Base-by-base conservation (phyloP, 2,888 invertebrate genomes). In the Heliconius hortense region DNA sequence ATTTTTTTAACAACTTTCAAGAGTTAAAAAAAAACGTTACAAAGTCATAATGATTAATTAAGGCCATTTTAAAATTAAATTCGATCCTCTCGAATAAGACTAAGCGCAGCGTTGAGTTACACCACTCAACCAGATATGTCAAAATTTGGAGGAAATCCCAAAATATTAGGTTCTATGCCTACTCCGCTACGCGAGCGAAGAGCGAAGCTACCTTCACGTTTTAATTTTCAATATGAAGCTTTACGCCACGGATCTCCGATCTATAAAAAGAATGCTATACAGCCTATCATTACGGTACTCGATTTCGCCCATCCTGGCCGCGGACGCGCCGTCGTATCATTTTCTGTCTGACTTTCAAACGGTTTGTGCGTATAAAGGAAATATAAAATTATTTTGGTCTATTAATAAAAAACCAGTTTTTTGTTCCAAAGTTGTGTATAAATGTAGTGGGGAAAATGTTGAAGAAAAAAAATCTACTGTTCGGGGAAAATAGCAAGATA, bases 401-500 rank as follows among this genome's bases (percentile, higher is more conserved):
- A n/a, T 3, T 0, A 60, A 15, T 26, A 15, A 26, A 60, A 26
- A 26, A 60, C 5, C 26, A 26, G 26, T 26, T 60, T 60, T 26
- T 15, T 26, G 26, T 26, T 26, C 5, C 2, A 66, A 24, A 15
- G 0, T 8, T 31, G 28, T 67, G 39, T 75, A 60, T 43, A 66
- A 66, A 66, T 66, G 66, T 66, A 66, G 39, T 43, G 48, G 7
- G 11, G 35, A 66, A 66, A 66, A 66, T 66, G 66, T 39, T n/a
- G 13, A n/a, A 69, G 28, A 75, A 78, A 78, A 78, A 80, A 77
- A 64, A 74, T 74, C 35, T 77, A 78, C 62, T 88, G 18, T 90
- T 89, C 59, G 74, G 80, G 0, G 88, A 91, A 78, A 91, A 91
- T 0, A 90, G 88, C 73, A 85, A 86, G 67, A 80, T 92, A 3